Base-by-base conservation (phyloP, 2,113 vertebrate species). In the Nesoenas mayeri region DNA sequence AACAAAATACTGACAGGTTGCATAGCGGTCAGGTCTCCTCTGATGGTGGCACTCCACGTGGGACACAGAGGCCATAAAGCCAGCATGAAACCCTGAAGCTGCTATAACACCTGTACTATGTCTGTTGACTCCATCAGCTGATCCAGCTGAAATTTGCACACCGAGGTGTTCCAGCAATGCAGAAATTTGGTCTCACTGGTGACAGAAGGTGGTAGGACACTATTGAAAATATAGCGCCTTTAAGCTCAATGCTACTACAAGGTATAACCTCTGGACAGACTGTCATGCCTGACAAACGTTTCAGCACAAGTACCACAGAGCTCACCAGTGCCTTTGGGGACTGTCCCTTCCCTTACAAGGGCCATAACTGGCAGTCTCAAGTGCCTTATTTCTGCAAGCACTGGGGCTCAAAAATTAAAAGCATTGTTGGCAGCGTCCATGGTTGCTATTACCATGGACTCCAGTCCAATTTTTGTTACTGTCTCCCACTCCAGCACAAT, bases 381-480 rank as follows among this genome's bases (percentile, higher is more conserved):
- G 26, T 11, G 34, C 57, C 28, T 91, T 11, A 69, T 81, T 86
- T 28, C 77, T 81, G 57, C 73, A 84, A 72, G 64, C 79, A 60
- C 79, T 2, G 9, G 64, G 67, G 79, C 77, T 91, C 88, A 81
- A 9, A 69, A 31, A 50, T 19, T 6, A 1, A 25, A 34, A 91
- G 34, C 47, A 11, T 12, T 90, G 79, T 34, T 96, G 93, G 90
- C 92, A 93, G 48, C 7, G 1, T 31, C 72, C 79, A 51, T 32
- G 16, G 65, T 2, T 88, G 72, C 57, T 79, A 65, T 95, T 85
- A 85, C 92, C 77, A 72, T 6, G 14, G 88, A 61, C 79, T 95
- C 90, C 1, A 0, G 69, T 95, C 96, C 85, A 95, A 96, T 97
- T 92, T 96, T 19, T 94, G 66, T 94, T 91, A 60, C 95, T 88